These are phyloP conservation scores for Chironomus riparius DNA, from an alignment of 2,888 invertebrate species.

Conservation along the genomic window DNA sequence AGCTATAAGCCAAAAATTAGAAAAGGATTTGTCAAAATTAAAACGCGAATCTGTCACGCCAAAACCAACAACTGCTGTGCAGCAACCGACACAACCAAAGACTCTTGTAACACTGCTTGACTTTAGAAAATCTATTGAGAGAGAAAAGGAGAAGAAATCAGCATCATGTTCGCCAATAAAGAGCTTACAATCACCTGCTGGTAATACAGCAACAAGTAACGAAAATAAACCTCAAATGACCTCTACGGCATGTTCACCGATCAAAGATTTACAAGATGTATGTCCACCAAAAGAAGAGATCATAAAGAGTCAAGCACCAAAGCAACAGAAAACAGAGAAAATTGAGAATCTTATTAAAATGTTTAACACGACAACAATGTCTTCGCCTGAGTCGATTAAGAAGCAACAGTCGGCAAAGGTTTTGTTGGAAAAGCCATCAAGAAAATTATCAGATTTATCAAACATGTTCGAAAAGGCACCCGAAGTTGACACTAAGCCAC, in stretches of 20 bases:
- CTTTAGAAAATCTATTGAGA: constrained; percentile 18
- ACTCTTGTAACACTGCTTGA: constrained; percentile 16
- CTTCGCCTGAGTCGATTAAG: constrained; percentile 14
- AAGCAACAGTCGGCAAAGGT: background rate
- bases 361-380: constrained; percentile 11
- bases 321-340: constrained; percentile 24
- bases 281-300: background rate
- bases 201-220: too few species aligned
- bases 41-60: constrained; percentile 22
- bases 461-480: constrained; percentile 10
- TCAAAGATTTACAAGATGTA: constrained; percentile 8
- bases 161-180: constrained; percentile 10
- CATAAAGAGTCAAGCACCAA: constrained; percentile 11
- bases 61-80: background rate
- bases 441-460: constrained; percentile 20
- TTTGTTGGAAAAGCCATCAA: constrained; percentile 11
- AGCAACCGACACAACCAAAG: background rate
- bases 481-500: constrained; percentile 17
- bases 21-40: constrained; percentile 26
- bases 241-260: constrained; percentile 24
- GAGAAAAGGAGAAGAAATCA: constrained; percentile 2
- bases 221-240: background rate
- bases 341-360: constrained; percentile 26
- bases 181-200: background rate
- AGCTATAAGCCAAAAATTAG: constrained; percentile 26